Evolutionary conservation across 1,140 invertebrate species (phyloP), one percentile per base, ranked within the genome.

Genomic region (Trinorchestia longiramus): DNA sequence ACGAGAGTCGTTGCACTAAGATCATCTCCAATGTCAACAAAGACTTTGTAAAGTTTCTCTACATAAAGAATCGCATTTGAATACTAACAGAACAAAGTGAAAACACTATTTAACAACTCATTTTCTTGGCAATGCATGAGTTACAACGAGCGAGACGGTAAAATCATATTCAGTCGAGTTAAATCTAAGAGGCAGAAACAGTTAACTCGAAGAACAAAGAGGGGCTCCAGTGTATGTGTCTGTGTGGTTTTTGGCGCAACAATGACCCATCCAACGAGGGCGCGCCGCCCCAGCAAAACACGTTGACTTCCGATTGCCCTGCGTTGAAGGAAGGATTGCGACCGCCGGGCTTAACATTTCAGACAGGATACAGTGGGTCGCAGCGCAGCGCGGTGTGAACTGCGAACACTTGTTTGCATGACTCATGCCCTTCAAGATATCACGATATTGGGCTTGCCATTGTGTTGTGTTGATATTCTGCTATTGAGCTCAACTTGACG

Each of bases 241-340:
- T 11, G 62, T 77, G 88, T 42, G 88, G 88, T 41, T 90, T 90
- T 90, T 42, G 41, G 43, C 43, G 23, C 43, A 90, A 90, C 88
- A 90, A 90, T 90, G 88, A 90, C 88, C 88, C 88, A 90, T 90
- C 88, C 62, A 90, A 15, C 41, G 88, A 43, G 88, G 88, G 88
- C 88, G 88, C 88, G 88, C 88, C 88, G 88, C 88, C 88, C 88
- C 62, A 42, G 88, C 88, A 43, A 90, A 90, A 90, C 88, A 90
- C n/a, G 88, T 90, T 15, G 41, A 90, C 88, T 90, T 90, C 88
- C 88, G 88, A 90, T 90, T 90, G 88, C 88, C 88, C 88, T 90
- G 42, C 88, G 88, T 90, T 90, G 88, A 42, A 90, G 88, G 41
- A 90, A 90, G 88, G 88, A 90, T 90, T 41, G 88, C 88, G 88